Base-by-base conservation (phyloP, 2,888 invertebrate genomes). In the Tetragonisca angustula region DNA sequence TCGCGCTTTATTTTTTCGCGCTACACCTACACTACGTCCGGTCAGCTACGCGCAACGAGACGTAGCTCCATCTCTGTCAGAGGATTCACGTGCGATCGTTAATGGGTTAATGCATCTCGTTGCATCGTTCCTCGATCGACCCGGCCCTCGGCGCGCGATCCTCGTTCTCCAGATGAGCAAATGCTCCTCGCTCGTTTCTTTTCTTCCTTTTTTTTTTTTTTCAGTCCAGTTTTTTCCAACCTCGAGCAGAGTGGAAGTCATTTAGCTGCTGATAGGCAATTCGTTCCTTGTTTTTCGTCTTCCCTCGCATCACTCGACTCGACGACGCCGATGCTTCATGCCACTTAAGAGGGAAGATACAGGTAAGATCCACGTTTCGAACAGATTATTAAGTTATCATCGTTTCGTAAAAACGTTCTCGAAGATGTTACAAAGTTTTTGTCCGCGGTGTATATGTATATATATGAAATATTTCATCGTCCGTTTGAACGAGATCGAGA, bases 21-120 rank as follows among this genome's bases (percentile, higher is more conserved):
- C 65, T 72, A 81, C 84, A 69, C 81, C 86, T 74, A 79, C 81
- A 81, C 72, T 61, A 49, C 77, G 80, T 64, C 24, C 36, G 68
- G 72, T 54, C 82, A 64, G 56, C 70, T 76, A 79, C 69, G 78
- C 82, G 85, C 76, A 85, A 73, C 79, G 52, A 77, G 52, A 54
- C 65, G 62, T 32, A 19, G 50, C 68, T 77, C 27, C 64, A 4
- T 84, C 73, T 75, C 49, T 21, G 59, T 72, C 76, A 19, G 27
- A n/a, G 65, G 59, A 56, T 59, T 68, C 56, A 59, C 68, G 59
- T 36, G 71, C 71, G 24, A 49, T 52, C 69, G 70, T 70, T 76
- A 79, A 87, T 61, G 65, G 72, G 59, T 43, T 77, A 62, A 79
- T 75, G 52, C 56, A 61, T 72, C 79, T 64, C 61, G 68, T 62